A percentile compares a stretch with the other conserved stretches of the same genome.
Evolutionary conservation across 1,140 invertebrate genomes (phyloP).

Genomic region (Meloidogyne exigua): DNA sequence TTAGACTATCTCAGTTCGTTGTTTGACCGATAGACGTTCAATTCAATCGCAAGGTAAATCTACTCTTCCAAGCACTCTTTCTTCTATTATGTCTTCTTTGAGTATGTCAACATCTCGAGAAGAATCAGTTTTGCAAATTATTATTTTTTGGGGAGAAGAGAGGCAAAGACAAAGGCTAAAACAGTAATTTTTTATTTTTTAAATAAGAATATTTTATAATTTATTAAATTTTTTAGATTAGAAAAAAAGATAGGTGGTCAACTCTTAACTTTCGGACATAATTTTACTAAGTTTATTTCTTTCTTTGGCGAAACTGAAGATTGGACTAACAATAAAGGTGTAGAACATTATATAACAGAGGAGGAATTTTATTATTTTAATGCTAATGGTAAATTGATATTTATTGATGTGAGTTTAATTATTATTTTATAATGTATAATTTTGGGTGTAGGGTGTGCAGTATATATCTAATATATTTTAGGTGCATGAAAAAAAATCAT

Average conservation of each 20-base stretch:
- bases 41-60: neutral
- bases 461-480: neutral
- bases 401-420: constrained; percentile 21
- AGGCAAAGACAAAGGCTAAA: constrained; percentile 23
- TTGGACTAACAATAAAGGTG: neutral
- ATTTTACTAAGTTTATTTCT: constrained; percentile 3
- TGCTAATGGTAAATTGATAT: constrained; percentile 7
- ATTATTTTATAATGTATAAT: no score
- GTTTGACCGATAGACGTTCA: constrained; percentile 3
- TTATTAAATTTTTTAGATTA: constrained; percentile 3
- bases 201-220: neutral
- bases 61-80: neutral
- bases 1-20: constrained; percentile 9
- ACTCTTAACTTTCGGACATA: constrained; percentile 10
- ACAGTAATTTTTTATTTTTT: neutral
- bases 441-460: neutral
- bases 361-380: constrained; percentile 29
- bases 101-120: neutral
- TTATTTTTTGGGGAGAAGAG: constrained; percentile 23
- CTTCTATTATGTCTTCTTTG: constrained; percentile 10
- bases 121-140: constrained; percentile 14
- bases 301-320: neutral
- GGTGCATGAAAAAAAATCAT: neutral
- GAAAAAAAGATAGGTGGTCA: constrained; percentile 4
- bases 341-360: constrained; percentile 9